Evolutionary conservation across 2,113 vertebrate species (phyloP), one percentile per base, ranked within the genome.

Genomic region (Chamaetylas fuelleborni): DNA sequence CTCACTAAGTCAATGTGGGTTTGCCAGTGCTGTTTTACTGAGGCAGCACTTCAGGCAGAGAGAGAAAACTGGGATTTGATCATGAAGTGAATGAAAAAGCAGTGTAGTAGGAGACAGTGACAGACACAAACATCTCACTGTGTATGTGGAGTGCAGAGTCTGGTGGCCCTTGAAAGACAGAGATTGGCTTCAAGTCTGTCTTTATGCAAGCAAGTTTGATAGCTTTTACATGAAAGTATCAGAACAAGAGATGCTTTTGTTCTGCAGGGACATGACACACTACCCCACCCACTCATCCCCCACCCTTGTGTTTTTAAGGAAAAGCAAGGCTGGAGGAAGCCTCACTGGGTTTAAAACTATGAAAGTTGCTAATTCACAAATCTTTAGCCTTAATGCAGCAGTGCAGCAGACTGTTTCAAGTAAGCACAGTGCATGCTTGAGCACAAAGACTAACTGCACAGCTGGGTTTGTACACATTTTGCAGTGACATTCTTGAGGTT

Each of bases 201-300:
- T 74, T 85, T 78, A 90, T 2, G 0, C 72, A 60, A 86, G 42
- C 47, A 70, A 86, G 62, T 40, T 71, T 82, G 33, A 66, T 14
- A 83, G 72, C n/a, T 92, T 81, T 92, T 48, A 86, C 62, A 61
- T 40, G 2, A 8, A 86, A 81, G 47, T 34, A 51, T 64, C 58
- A 90, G 29, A 86, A 81, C 64, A 93, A 90, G 56, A 88, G 45
- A 88, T 18, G 40, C 43, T 90, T 93, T 92, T 80, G 47, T 92
- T 81, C 90, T 72, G 45, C 19, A 40, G 40, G n/a, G 48, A 60
- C 70, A 33, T 5, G 5, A 86, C 56, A 77, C 20, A 5, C 22
- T 56, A 42, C 34, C 14, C 29, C 42, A 61, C 24, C 47, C 28
- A 78, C n/a, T n/a, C 24, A 33, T 9, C 15, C 24, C 29, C 43